Base-by-base conservation (phyloP, 2,888 invertebrate genomes). In the Drosophila robusta region DNA sequence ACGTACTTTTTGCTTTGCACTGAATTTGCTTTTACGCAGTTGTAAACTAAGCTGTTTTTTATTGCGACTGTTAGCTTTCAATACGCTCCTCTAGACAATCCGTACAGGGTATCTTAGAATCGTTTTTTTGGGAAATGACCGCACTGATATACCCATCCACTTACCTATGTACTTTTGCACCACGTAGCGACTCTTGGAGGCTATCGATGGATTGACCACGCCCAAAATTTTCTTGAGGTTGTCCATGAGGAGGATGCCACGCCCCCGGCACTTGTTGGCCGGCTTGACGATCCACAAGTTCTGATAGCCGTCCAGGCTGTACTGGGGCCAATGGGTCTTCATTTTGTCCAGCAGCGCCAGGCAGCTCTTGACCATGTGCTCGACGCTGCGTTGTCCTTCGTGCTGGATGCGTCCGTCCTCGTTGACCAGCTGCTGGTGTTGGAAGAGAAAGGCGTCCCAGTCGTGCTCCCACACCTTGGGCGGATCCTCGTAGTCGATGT, bases 241-340 rank as follows among this genome's bases (percentile, higher is more conserved):
- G 91, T 97, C 96, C 94, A 97, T 95, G 50, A 98, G 93, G 47
- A 95, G 95, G 73, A 98, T 98, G 51, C 98, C 98, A 87, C 97
- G 94, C 0, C 98, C 98, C 9, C 98, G 94, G 79, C 98, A 98
- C 91, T 97, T 97, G 83, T 97, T 98, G 0, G 98, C 98, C 0
- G 98, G 98, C 91, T 98, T 98, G 65, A 98, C 95, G 72, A 98
- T 98, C 98, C 98, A 98, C 77, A 98, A 95, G 92, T 98, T 98
- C 64, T 95, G 94, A 66, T 95, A 94, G 0, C 98, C 98, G 91
- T 98, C 98, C 75, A 96, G 65, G 36, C 95, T 95, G 77, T 96
- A 94, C 90, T 97, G 97, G 0, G 97, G 97, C 96, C 97, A 97
- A 89, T 94, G 95, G 62, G 94, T 94, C 14, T 93, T 93, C 82